Evolutionary conservation across 2,113 vertebrate species (phyloP).

Genomic region (Enhydra lutris): DNA sequence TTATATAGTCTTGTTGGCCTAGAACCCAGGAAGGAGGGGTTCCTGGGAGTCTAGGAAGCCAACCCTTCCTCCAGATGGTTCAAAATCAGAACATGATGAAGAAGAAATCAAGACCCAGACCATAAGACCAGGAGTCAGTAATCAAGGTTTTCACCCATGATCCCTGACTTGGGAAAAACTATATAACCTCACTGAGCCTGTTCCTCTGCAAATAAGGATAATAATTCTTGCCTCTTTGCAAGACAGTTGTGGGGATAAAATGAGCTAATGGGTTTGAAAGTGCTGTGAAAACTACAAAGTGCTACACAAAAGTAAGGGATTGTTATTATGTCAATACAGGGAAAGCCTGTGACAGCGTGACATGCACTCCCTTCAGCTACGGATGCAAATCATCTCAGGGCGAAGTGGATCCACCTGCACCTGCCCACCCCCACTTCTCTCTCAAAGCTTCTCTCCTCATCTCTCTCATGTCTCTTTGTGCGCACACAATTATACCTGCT

Average conservation of each 20-base stretch:
- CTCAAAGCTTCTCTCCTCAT: not conserved
- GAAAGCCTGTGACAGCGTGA: not conserved
- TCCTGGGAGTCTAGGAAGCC: not conserved
- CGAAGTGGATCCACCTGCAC: not conserved
- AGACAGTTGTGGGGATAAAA: conserved; percentile 39
- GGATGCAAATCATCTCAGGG: not conserved
- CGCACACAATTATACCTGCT: not conserved
- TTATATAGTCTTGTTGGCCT: not conserved
- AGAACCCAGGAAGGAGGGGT: not conserved
- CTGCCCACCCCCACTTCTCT: not conserved
- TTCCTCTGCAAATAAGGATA: conserved; percentile 37
- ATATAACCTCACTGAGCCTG: not conserved
- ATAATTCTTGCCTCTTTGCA: conserved; percentile 14
- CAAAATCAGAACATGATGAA: not conserved
- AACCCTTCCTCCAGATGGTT: not conserved
- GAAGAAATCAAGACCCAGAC: not conserved
- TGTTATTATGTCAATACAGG: conserved; percentile 42
- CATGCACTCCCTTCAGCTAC: not conserved
- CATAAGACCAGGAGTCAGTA: not conserved
- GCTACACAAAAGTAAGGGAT: conserved; percentile 32
- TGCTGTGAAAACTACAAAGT: conserved; percentile 67
- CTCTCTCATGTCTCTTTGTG: not conserved
- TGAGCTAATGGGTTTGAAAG: conserved; percentile 64
- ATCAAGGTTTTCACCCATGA: not conserved
- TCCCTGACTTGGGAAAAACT: not conserved